Evolutionary conservation across 2,113 vertebrate species (phyloP), one percentile per base, ranked within the genome.

Genomic region (Mesitornis unicolor): DNA sequence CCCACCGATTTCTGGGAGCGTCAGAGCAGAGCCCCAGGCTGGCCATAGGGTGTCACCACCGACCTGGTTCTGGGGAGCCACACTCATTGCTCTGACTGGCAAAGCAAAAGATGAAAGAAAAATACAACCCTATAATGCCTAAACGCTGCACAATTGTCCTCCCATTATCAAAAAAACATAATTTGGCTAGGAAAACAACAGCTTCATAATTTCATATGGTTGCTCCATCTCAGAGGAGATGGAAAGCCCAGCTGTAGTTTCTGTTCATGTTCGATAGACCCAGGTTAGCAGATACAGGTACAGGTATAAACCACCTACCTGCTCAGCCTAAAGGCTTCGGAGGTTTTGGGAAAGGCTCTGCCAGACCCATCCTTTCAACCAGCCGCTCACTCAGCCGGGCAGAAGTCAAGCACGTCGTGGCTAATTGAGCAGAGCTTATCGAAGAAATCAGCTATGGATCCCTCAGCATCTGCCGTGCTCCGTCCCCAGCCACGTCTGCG

Each of bases 231-330:
- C 16, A 22, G 60, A 57, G 50, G n/a, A 45, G 38, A 65, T 21
- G 21, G 57, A 47, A 68, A 73, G 29, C 26, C 48, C 35, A 48
- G 10, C 48, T 35, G 21, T 24, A 26, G 13, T 35, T 82, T 36
- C 53, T 90, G 40, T 22, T 51, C 0, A 0, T 5, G 0, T 33
- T 18, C 28, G 35, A 16, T 1, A 50, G 25, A 24, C 3, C 7
- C 36, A 50, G 60, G 29, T 67, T n/a, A 59, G 65, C 1, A 2
- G 40, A 26, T 9, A 17, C 0, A 0, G n/a, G n/a, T 1, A 1
- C 38, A 74, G 18, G 5, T 2, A 71, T 29, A 60, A 56, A 45
- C 45, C 45, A 45, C 45, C 45, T 45, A n/a, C n/a, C n/a, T n/a
- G 45, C 17, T 45, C 45, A 45, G 45, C 17, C 57, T 13, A 26